Percentiles rank a stretch among this genome's conserved stretches.
Evolutionary conservation across 2,797 vertebrate species (phyloP).

Genomic region (Lophura swinhoii): DNA sequence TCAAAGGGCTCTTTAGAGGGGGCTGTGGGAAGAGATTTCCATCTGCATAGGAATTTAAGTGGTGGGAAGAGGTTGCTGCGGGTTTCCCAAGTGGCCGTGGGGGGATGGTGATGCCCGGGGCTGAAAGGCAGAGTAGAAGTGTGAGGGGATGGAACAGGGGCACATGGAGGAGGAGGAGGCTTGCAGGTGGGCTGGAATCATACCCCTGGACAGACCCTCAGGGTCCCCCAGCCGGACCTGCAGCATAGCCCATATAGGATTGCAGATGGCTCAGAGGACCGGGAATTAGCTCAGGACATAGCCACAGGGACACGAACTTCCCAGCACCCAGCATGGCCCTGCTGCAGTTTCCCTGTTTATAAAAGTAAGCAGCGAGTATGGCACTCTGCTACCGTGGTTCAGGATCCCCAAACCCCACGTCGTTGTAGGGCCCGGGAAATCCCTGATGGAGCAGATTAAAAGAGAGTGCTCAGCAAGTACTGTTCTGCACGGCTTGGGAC

Average conservation of each 20-base stretch:
- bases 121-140: no score
- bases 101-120: neutral
- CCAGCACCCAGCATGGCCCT: neutral
- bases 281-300: neutral
- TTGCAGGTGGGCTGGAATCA: neutral
- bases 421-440: neutral
- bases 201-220: neutral
- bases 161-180: neutral
- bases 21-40: fast-evolving
- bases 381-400: neutral
- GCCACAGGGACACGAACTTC: neutral
- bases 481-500: neutral
- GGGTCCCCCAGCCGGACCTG: neutral
- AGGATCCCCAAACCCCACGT: neutral
- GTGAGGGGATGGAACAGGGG: neutral
- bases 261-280: neutral
- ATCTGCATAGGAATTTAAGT: neutral
- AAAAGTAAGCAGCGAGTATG: neutral
- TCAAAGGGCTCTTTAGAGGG: neutral
- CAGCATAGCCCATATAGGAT: neutral
- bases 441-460: neutral
- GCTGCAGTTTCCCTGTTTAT: neutral
- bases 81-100: neutral
- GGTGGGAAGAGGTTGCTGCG: neutral
- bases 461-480: neutral